Evolutionary conservation across 1,140 invertebrate genomes (phyloP).

Genomic region (Hyles vespertilio): DNA sequence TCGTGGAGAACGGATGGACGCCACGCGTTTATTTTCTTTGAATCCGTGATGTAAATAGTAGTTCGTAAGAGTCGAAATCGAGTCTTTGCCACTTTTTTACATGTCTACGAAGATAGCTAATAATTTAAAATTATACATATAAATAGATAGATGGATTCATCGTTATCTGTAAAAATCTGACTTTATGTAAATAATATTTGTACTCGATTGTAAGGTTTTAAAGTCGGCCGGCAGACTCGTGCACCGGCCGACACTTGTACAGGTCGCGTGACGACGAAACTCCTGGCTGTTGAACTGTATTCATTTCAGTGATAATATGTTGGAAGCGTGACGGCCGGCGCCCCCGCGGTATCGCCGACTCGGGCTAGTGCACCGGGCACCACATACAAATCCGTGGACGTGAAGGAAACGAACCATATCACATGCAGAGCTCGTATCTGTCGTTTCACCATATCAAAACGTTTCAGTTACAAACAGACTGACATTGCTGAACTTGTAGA

Average conservation of each 20-base stretch:
- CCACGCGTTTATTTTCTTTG: conserved; percentile 8
- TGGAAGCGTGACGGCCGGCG: too few relatives aligned
- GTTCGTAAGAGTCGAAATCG: conserved; percentile 52
- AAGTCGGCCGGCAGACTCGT: background rate
- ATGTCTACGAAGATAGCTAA: conserved; percentile 54
- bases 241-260: too few relatives aligned
- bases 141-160: conserved; percentile 40
- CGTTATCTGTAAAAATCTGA: conserved; percentile 47
- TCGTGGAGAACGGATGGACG: background rate
- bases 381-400: too few relatives aligned
- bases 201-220: conserved; percentile 45
- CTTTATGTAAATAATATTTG: conserved; percentile 59
- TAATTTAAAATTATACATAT: conserved; percentile 23
- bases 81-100: conserved; percentile 73
- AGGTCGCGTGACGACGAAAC: too few relatives aligned
- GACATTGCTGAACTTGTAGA: conserved; percentile 28
- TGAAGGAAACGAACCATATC: too few relatives aligned
- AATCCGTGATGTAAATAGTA: conserved; percentile 53
- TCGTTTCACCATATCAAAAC: too few relatives aligned
- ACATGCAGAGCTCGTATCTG: too few relatives aligned
- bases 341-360: too few relatives aligned
- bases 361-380: too few relatives aligned
- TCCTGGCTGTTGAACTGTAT: too few relatives aligned
- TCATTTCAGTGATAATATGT: too few relatives aligned
- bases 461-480: conserved; percentile 23